Conservation (phyloP, 2,888 invertebrate species). For the Furcula furcula region DNA sequence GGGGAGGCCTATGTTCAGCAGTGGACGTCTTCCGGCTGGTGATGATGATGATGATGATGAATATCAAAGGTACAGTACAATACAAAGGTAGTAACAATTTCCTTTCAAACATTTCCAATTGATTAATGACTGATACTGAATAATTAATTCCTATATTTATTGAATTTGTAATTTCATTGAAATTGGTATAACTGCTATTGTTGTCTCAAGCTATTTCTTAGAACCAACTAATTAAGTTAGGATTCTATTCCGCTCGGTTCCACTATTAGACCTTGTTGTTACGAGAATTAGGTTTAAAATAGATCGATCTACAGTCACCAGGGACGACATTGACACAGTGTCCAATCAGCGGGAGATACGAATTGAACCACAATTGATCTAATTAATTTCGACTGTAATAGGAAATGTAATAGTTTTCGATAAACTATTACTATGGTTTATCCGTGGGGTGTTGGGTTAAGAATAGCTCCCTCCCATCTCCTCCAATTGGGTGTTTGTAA, state of each 20-base stretch:
- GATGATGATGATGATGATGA: too few species aligned
- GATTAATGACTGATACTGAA: too few species aligned
- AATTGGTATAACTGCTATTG: too few species aligned
- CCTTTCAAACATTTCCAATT: too few species aligned
- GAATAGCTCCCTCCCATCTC: too few species aligned
- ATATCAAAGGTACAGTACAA: too few species aligned
- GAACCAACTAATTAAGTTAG: constrained; percentile 25
- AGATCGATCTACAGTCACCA: constrained; percentile 1
- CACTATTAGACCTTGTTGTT: constrained; percentile 1
- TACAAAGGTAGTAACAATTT: too few species aligned
- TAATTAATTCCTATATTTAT: constrained; percentile 4
- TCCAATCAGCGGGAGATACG: constrained; percentile 42
- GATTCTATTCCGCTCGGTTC: constrained; percentile 10
- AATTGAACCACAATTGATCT: constrained; percentile 48
- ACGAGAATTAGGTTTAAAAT: constrained; percentile 3
- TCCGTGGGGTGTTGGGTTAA: too few species aligned
- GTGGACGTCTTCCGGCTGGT: too few species aligned
- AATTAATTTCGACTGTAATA: constrained; percentile 43
- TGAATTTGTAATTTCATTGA: constrained; percentile 15
- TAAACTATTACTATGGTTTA: constrained; percentile 12
- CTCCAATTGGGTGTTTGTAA: too few species aligned
- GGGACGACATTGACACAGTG: constrained; percentile 41
- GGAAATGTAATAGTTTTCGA: constrained; percentile 40
- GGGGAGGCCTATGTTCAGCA: too few species aligned
- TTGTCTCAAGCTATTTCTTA: constrained; percentile 19